Evolutionary conservation across 2,888 invertebrate genomes (phyloP).

Genomic region (Dasysyrphus tricinctus): DNA sequence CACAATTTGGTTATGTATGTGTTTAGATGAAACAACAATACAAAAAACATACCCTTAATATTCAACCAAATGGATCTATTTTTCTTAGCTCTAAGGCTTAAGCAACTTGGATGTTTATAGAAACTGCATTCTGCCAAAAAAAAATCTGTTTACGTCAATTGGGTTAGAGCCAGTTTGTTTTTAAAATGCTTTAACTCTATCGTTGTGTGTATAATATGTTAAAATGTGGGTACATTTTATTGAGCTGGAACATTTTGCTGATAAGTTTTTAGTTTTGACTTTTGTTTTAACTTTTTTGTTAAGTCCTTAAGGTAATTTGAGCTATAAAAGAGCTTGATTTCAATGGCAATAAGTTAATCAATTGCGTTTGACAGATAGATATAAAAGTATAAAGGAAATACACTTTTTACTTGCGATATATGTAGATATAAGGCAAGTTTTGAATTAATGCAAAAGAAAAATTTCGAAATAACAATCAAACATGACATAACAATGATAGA

Average conservation of each 20-base stretch:
- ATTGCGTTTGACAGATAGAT: too few species aligned
- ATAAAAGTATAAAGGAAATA: too few species aligned
- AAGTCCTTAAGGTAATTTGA: not conserved
- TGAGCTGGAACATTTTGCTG: conserved; percentile 17
- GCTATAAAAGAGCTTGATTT: not conserved
- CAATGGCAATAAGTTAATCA: conserved; percentile 42
- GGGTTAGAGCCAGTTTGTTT: conserved; percentile 72
- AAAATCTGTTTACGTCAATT: conserved; percentile 75
- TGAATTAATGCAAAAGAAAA: too few species aligned
- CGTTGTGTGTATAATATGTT: conserved; percentile 23
- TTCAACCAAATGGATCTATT: not conserved
- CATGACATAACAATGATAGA: too few species aligned
- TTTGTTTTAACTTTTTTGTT: conserved; percentile 3
- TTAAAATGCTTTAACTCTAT: conserved; percentile 26
- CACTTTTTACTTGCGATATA: too few species aligned
- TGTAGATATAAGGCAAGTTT: too few species aligned
- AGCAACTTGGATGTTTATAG: not conserved
- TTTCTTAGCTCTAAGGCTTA: not conserved
- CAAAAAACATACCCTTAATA: not conserved
- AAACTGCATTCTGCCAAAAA: conserved; percentile 62
- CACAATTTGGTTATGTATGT: not conserved
- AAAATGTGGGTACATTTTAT: conserved; percentile 20
- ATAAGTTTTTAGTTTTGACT: conserved; percentile 25
- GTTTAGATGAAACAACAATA: not conserved
- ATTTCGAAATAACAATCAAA: too few species aligned